Evolutionary conservation across 2,797 vertebrate species (phyloP).

Genomic region (Todus mexicanus): DNA sequence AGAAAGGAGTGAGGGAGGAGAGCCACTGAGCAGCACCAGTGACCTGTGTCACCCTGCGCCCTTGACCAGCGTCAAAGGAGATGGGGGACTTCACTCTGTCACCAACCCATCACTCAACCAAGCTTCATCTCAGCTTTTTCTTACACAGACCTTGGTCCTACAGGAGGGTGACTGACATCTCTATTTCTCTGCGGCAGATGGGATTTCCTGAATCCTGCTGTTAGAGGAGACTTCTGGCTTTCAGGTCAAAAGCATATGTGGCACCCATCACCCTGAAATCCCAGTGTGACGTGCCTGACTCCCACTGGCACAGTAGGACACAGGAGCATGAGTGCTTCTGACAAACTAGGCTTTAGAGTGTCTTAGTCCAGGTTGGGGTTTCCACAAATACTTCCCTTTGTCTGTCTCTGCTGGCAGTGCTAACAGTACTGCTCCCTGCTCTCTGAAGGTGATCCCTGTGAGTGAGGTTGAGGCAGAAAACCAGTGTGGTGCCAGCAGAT

Average conservation of each 20-base stretch:
- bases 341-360: background rate
- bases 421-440: background rate
- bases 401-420: background rate
- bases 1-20: background rate
- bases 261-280: background rate
- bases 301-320: background rate
- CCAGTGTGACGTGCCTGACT: accelerated
- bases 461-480: background rate
- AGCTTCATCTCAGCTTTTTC: background rate
- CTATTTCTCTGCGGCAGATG: background rate
- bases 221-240: background rate
- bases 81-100: background rate
- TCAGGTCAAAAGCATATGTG: background rate
- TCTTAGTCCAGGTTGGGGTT: background rate
- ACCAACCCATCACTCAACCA: background rate
- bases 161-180: background rate
- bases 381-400: background rate
- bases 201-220: background rate
- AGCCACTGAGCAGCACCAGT: background rate
- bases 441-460: background rate
- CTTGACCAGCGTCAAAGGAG: background rate
- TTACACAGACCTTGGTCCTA: background rate
- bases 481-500: background rate
- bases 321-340: background rate
- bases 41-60: accelerated